A percentile compares a stretch with the other conserved stretches of the same genome.
Conservation (phyloP, 92 coral and sea anemone genomes). For the Phenganax stokvisi region DNA sequence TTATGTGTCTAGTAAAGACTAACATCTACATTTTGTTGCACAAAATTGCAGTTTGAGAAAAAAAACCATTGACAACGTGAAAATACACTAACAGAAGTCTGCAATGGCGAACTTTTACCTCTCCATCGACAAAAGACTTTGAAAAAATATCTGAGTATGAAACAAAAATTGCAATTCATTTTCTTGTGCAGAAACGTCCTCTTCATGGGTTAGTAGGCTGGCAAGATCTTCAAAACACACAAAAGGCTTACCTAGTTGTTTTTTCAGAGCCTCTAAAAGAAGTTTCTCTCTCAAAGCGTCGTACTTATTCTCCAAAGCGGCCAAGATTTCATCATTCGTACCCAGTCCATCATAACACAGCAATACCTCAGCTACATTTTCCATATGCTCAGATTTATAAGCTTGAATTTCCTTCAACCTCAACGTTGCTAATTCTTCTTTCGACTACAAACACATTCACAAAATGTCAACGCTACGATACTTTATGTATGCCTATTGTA, state of each 20-base stretch:
- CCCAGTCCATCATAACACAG: constrained; percentile 90
- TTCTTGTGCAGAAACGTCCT: no score
- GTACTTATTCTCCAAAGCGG: constrained; percentile 77
- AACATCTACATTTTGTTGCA: no score
- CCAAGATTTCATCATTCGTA: constrained; percentile 65
- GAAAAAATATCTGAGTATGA: background rate
- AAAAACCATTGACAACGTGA: no score
- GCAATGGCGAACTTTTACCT: background rate
- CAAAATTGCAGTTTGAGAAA: no score
- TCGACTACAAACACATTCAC: constrained; percentile 40
- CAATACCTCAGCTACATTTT: constrained; percentile 75
- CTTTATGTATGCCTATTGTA: background rate
- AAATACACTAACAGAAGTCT: no score
- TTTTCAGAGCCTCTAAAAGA: constrained; percentile 76
- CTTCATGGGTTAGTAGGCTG: no score
- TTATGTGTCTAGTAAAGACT: no score
- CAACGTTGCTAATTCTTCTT: constrained; percentile 57
- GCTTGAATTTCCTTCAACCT: constrained; percentile 68
- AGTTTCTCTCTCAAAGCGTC: constrained; percentile 86
- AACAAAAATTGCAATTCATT: background rate
- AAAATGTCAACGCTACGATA: background rate
- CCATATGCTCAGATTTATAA: constrained; percentile 60
- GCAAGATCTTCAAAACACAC: background rate
- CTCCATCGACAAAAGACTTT: background rate
- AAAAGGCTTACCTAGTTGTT: constrained; percentile 65